Evolutionary conservation across 2,113 vertebrate species (phyloP).

Genomic region (Chaetodon trifascialis): DNA sequence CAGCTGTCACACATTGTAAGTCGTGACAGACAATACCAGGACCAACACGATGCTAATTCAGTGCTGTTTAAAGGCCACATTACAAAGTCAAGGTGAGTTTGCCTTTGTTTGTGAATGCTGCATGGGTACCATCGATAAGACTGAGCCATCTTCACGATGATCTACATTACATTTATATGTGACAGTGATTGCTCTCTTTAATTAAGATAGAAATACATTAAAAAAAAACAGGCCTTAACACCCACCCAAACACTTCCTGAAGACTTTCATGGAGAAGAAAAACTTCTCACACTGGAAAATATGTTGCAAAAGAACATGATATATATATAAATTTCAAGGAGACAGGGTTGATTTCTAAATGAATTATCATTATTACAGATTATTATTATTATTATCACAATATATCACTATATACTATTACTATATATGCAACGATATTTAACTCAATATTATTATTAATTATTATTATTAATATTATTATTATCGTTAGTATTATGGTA

Average conservation of each 20-base stretch:
- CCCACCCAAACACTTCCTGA: not conserved
- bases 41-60: constrained; percentile 25
- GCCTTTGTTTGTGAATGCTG: constrained; percentile 8
- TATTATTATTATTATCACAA: too few species aligned
- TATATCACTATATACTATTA: too few species aligned
- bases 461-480: too few species aligned
- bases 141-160: constrained; percentile 3
- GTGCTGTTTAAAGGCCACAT: constrained; percentile 30
- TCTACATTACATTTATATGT: not conserved
- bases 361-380: too few species aligned
- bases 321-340: not conserved
- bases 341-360: not conserved
- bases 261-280: not conserved
- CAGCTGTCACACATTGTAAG: constrained; percentile 39
- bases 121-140: not conserved
- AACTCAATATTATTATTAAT: too few species aligned
- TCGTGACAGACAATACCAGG: constrained; percentile 41
- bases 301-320: not conserved
- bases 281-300: not conserved
- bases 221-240: not conserved
- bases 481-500: too few species aligned
- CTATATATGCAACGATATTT: too few species aligned
- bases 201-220: not conserved
- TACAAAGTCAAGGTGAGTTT: constrained; percentile 20
- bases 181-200: constrained; percentile 7